Percentiles rank a stretch among this genome's conserved stretches.
These are phyloP conservation scores for Acanthaster planci DNA, from an alignment of 35 echinoderm and acorn worm species.

Conservation along the genomic window DNA sequence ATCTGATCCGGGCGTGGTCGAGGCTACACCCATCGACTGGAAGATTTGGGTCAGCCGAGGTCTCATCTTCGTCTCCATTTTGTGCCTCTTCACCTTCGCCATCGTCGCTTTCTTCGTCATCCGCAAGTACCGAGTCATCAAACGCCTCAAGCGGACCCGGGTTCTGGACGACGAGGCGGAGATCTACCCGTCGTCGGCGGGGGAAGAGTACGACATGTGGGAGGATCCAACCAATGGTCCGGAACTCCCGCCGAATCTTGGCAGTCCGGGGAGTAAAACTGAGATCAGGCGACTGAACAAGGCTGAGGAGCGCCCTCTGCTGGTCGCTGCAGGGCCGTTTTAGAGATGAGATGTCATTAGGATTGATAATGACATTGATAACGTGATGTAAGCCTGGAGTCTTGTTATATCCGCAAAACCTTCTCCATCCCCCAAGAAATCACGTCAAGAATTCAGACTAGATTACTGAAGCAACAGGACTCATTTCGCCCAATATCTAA, in stretches of 20 bases:
- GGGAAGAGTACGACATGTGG: slow-evolving; percentile 23
- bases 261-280: neutral
- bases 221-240: neutral
- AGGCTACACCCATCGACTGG: neutral
- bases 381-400: too few relatives aligned
- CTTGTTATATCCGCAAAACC: too few relatives aligned
- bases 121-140: neutral
- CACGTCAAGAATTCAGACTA: too few relatives aligned
- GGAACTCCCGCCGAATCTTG: neutral
- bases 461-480: too few relatives aligned
- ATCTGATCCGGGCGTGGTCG: too few relatives aligned
- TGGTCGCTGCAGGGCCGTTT: neutral
- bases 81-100: neutral
- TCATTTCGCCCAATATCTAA: too few relatives aligned
- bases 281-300: neutral
- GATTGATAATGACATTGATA: too few relatives aligned
- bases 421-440: too few relatives aligned
- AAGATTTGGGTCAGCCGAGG: neutral
- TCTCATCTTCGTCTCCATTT: neutral
- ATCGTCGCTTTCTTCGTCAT: neutral
- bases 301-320: neutral
- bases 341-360: too few relatives aligned
- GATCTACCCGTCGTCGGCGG: neutral
- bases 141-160: neutral
- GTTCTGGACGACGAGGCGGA: neutral